phyloP scores from a whole-genome alignment of 2,113 vertebrate species.

The Elgaria multicarinata region DNA sequence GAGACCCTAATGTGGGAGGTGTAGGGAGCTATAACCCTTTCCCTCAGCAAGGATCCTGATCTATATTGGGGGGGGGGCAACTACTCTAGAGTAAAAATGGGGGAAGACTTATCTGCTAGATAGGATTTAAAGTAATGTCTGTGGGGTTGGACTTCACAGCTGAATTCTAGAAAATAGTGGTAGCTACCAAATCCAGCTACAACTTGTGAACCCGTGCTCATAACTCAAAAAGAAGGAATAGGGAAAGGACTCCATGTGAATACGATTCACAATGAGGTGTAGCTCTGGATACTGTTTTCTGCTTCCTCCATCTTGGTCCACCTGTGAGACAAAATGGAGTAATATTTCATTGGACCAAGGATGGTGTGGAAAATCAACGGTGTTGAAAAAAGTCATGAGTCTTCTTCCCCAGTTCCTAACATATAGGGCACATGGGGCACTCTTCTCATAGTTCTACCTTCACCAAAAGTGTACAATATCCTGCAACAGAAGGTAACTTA shows the following conservation, averaged over 20 bases:
- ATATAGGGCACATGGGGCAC: neutral
- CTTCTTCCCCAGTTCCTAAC: neutral
- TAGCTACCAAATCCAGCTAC: neutral
- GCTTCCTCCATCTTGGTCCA: neutral
- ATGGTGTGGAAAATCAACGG: neutral
- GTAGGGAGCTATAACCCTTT: too few species aligned
- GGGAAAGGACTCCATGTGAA: neutral
- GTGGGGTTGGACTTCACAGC: neutral
- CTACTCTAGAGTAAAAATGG: too few species aligned
- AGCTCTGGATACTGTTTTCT: neutral
- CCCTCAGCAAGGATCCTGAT: too few species aligned
- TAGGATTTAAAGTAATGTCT: too few species aligned
- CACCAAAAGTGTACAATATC: constrained; percentile 29
- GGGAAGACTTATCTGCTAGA: too few species aligned
- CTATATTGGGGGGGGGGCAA: too few species aligned
- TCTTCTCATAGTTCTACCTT: constrained; percentile 29
- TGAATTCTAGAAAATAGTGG: neutral
- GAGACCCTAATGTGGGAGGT: too few species aligned
- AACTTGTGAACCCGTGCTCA: neutral
- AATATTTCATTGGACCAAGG: neutral
- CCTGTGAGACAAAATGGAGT: neutral
- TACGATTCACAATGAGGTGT: neutral
- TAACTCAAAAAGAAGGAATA: neutral
- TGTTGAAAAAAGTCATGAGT: too few species aligned
- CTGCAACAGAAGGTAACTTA: constrained; percentile 51